Evolutionary conservation across 2,113 vertebrate genomes (phyloP), one percentile per base, ranked within the genome.

Genomic region (Carassius auratus): DNA sequence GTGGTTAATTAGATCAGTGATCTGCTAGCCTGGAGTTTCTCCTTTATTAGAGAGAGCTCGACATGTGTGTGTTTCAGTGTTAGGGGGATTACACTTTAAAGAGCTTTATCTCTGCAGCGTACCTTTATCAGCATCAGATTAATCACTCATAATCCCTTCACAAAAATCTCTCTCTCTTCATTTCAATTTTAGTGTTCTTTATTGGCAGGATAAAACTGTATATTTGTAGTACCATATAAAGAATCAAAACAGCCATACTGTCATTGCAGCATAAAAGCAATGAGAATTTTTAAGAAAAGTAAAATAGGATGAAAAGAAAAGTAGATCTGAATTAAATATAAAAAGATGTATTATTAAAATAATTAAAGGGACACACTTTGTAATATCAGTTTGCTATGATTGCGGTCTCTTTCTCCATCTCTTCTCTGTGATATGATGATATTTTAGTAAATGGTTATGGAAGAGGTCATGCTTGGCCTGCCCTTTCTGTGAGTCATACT

Each of bases 21-120:
- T 73, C 81, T 48, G 66, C 12, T 8, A 79, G 84, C 73, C 68
- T 80, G 52, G 61, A 85, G 81, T 82, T 73, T 84, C 84, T 75
- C 50, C 68, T 83, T 89, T 75, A 79, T 87, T 89, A 81, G 73
- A 30, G 23, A 81, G 77, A 38, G 45, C 78, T 76, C 66, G 73
- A 66, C 21, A 23, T 59, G 19, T 48, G n/a, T 69, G 45, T 80
- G 81, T 48, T 73, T 61, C 55, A 61, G 71, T 81, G 45, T 48
- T 88, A 90, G 90, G 85, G 85, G 92, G 83, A 89, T 86, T 87
- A 89, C 87, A 87, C 88, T 86, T 88, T 92, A 87, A 87, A 91
- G 75, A 85, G 88, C 90, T 89, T 83, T 76, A 62, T 88, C 80
- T 15, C 78, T 75, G 84, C 62, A 86, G 85, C 6, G 17, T 52